Percentiles rank a stretch among this genome's conserved stretches.
Conservation (phyloP, 2,888 invertebrate genomes). For the Microctonus brassicae region DNA sequence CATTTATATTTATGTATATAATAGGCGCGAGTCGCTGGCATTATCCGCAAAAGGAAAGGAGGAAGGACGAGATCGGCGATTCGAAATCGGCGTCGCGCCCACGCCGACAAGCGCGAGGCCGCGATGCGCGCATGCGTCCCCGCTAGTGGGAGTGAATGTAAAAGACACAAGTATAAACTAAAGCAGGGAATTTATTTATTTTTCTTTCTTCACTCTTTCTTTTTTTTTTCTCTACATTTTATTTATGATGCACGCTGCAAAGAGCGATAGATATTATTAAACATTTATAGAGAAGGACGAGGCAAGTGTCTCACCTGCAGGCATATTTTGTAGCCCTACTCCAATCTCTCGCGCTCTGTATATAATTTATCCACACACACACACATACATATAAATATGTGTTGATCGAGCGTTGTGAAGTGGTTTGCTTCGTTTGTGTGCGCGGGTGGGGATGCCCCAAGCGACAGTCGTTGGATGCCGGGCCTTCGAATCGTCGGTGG, state of each 20-base stretch:
- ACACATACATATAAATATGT: neutral
- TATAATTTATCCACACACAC: neutral
- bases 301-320: conserved; percentile 57
- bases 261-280: conserved; percentile 28
- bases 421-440: conserved; percentile 20
- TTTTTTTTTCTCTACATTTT: too few relatives aligned
- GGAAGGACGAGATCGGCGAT: conserved; percentile 44
- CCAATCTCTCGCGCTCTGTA: conserved; percentile 33
- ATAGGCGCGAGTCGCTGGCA: conserved; percentile 9
- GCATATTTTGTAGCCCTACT: conserved; percentile 60
- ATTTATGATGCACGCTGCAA: neutral
- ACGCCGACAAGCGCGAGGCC: conserved; percentile 33
- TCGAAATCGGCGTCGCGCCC: conserved; percentile 42
- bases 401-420: conserved; percentile 4
- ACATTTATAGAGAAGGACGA: too few relatives aligned
- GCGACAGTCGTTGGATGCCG: conserved; percentile 56
- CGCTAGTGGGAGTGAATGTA: conserved; percentile 13
- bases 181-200: conserved; percentile 4
- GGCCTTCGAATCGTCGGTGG: conserved; percentile 43
- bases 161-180: conserved; percentile 4
- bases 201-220: too few relatives aligned
- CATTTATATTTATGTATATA: neutral
- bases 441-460: conserved; percentile 53
- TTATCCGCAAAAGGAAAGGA: conserved; percentile 46
- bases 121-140: conserved; percentile 27